Percentiles rank a stretch among this genome's conserved stretches.
phyloP scores from a whole-genome alignment of 1,140 invertebrate species.

The Capitella teleta region DNA sequence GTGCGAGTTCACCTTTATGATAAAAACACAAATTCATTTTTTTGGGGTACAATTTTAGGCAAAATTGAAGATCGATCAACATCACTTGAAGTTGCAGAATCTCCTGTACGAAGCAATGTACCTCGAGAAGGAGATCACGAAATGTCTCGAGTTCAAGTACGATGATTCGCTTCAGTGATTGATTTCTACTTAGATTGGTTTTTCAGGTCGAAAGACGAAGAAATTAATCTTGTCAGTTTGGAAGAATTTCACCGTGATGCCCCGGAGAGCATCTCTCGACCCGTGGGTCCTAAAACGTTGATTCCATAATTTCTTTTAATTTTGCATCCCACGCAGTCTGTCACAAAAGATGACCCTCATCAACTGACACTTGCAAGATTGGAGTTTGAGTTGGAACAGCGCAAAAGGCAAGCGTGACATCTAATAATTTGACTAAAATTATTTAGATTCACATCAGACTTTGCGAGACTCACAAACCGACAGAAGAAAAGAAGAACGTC shows the following conservation, averaged over 20 bases:
- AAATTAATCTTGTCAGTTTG: slow-evolving; percentile 72
- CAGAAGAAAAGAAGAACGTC: slow-evolving; percentile 61
- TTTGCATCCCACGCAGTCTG: slow-evolving; percentile 44
- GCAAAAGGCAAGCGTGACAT: no score
- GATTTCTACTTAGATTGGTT: slow-evolving; percentile 5
- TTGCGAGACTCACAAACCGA: no score
- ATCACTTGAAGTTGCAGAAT: slow-evolving; percentile 83
- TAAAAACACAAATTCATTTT: not conserved
- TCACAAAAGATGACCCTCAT: slow-evolving; percentile 60
- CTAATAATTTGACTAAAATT: slow-evolving; percentile 1
- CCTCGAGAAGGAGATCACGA: slow-evolving; percentile 82
- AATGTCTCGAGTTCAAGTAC: slow-evolving; percentile 83
- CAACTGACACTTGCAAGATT: slow-evolving; percentile 70
- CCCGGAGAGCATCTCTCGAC: slow-evolving; percentile 56
- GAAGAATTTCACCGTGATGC: slow-evolving; percentile 77
- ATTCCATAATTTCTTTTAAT: not conserved
- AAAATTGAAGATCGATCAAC: slow-evolving; percentile 77
- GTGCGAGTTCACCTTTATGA: slow-evolving; percentile 23
- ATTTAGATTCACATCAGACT: no score
- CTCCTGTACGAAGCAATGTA: slow-evolving; percentile 89
- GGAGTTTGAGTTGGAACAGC: slow-evolving; percentile 82
- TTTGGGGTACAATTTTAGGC: slow-evolving; percentile 42
- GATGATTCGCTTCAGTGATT: slow-evolving; percentile 14
- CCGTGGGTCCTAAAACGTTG: slow-evolving; percentile 45
- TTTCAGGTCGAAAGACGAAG: slow-evolving; percentile 80